A percentile compares a stretch with the other conserved stretches of the same genome.
Conservation (phyloP, 2,797 vertebrate species). For the Halcyon chelicuti region DNA sequence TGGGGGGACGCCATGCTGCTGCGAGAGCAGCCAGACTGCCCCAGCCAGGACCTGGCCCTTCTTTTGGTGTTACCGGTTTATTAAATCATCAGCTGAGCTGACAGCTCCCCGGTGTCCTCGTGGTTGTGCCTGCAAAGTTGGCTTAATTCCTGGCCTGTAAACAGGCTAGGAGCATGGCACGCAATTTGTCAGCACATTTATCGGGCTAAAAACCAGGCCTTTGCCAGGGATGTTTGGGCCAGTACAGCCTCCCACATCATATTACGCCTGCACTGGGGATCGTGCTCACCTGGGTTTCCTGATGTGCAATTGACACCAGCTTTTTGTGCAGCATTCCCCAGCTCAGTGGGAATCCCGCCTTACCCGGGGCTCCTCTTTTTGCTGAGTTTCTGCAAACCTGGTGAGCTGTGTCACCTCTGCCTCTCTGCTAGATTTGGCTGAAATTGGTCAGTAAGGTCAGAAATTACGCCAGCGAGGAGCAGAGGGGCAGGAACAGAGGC, state of each 20-base stretch:
- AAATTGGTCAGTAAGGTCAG: background rate
- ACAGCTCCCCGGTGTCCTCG: background rate
- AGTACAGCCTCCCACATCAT: background rate
- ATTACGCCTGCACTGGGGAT: rapidly evolving
- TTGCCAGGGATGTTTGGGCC: background rate
- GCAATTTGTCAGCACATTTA: background rate
- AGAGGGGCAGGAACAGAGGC: background rate
- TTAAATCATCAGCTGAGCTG: background rate
- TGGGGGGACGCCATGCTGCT: background rate
- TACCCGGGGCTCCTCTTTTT: background rate
- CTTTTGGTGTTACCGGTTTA: background rate
- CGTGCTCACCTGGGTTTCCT: background rate
- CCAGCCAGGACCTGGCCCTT: background rate
- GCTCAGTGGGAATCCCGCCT: background rate
- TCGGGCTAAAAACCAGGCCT: background rate
- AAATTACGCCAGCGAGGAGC: background rate
- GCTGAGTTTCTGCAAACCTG: background rate
- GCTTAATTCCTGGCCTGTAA: slow-evolving; percentile 21
- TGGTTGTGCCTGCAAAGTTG: slow-evolving; percentile 1
- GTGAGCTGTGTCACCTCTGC: background rate
- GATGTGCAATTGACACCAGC: background rate
- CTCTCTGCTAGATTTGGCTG: background rate
- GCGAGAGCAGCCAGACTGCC: background rate
- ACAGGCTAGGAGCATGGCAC: background rate
- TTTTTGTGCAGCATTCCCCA: background rate